A percentile compares a stretch with the other conserved stretches of the same genome.
Conservation (phyloP, 2,888 invertebrate species). For the Pycnomerus fuliginosus region DNA sequence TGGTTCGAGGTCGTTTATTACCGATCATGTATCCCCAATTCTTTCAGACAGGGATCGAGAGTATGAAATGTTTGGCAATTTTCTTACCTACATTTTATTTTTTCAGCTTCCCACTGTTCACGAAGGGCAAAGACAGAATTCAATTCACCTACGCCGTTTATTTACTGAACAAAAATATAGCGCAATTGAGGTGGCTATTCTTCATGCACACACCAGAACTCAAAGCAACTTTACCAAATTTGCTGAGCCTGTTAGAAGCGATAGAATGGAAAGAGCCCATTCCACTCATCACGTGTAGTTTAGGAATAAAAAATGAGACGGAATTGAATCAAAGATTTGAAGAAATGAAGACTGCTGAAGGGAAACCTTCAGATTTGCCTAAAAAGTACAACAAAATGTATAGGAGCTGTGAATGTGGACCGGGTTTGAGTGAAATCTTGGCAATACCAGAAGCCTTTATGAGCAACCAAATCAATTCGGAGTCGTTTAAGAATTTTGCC, state of each 20-base stretch:
- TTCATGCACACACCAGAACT: conserved; percentile 73
- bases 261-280: conserved; percentile 12
- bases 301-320: conserved; percentile 7
- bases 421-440: conserved; percentile 47
- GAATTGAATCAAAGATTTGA: conserved; percentile 1
- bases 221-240: conserved; percentile 73
- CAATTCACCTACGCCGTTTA: conserved; percentile 89
- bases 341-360: conserved; percentile 8
- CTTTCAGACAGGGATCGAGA: conserved; percentile 67
- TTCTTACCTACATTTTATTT: conserved; percentile 3
- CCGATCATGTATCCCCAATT: conserved; percentile 72
- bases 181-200: conserved; percentile 80
- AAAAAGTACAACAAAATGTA: conserved; percentile 14
- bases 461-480: conserved; percentile 44
- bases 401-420: conserved; percentile 31
- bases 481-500: conserved; percentile 37
- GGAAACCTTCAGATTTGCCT: conserved; percentile 4
- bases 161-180: conserved; percentile 91
- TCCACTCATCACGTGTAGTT: conserved; percentile 11
- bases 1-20: conserved; percentile 79
- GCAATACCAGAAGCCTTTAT: conserved; percentile 49
- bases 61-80: conserved; percentile 51
- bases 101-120: conserved; percentile 80
- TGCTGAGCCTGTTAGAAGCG: conserved; percentile 51
- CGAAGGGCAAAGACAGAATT: conserved; percentile 73